A percentile compares a stretch with the other conserved stretches of the same genome.
Evolutionary conservation across 1,140 invertebrate species (phyloP).

Genomic region (Drosophila ogumai): DNA sequence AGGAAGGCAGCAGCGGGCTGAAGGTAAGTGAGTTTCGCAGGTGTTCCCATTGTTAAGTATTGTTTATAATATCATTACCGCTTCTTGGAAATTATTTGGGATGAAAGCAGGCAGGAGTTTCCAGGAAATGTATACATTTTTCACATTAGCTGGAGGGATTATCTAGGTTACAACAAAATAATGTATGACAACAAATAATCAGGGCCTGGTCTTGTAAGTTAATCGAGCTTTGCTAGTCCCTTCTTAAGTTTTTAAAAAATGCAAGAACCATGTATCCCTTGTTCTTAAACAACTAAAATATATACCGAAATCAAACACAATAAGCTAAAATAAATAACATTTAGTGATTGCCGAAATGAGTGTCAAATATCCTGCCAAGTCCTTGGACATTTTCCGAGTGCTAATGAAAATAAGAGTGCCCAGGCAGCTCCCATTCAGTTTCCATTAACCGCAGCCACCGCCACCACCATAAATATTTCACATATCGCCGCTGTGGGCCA

Average conservation of each 20-base stretch:
- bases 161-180: not conserved
- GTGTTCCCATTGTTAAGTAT: constrained; percentile 40
- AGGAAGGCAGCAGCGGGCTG: not conserved
- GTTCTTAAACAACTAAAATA: not conserved
- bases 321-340: not conserved
- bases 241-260: too few species aligned
- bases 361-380: not conserved
- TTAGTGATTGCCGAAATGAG: not conserved
- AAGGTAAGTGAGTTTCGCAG: constrained; percentile 25
- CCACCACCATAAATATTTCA: constrained; percentile 42
- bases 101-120: constrained; percentile 7
- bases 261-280: not conserved
- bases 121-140: constrained; percentile 8
- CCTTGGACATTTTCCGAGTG: constrained; percentile 4
- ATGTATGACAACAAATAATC: not conserved
- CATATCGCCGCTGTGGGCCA: constrained; percentile 15
- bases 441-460: constrained; percentile 32
- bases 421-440: constrained; percentile 13
- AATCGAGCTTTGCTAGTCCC: not conserved
- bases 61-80: constrained; percentile 39
- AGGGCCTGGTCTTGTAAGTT: too few species aligned
- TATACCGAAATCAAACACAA: too few species aligned
- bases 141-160: not conserved
- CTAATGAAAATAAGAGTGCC: constrained; percentile 14
- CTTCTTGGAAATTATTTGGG: constrained; percentile 22